Conservation (phyloP, 1,140 invertebrate species). For the Zaprionus capensis region DNA sequence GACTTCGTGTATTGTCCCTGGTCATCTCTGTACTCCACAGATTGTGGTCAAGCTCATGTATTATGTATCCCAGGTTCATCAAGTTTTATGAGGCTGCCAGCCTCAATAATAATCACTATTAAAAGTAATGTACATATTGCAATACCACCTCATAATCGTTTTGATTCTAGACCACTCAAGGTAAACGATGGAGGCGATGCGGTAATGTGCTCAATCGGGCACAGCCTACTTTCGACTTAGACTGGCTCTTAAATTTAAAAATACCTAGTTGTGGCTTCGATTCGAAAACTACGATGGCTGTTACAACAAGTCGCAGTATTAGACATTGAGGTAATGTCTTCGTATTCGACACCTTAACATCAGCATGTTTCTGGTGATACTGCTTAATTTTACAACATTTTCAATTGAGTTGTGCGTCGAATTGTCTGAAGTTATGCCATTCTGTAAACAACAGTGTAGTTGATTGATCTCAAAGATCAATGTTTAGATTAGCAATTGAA, state of each 20-base stretch:
- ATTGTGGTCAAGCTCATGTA: slow-evolving; percentile 52
- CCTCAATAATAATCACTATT: slow-evolving; percentile 41
- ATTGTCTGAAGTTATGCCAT: slow-evolving; percentile 25
- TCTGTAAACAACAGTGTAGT: slow-evolving; percentile 9
- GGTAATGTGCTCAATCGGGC: slow-evolving; percentile 14
- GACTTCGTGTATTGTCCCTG: slow-evolving; percentile 35
- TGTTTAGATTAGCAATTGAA: slow-evolving; percentile 41
- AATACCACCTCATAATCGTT: slow-evolving; percentile 8
- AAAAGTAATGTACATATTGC: slow-evolving; percentile 15
- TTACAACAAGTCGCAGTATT: background rate
- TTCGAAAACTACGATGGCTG: background rate
- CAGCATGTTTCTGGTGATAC: background rate
- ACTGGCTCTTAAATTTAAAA: background rate
- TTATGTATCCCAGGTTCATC: slow-evolving; percentile 24
- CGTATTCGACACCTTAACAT: slow-evolving; percentile 2
- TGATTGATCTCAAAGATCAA: slow-evolving; percentile 66
- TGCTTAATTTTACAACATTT: background rate
- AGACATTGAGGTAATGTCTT: slow-evolving; percentile 42
- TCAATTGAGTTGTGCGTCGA: slow-evolving; percentile 13
- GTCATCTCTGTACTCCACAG: slow-evolving; percentile 11
- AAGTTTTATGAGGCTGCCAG: slow-evolving; percentile 28
- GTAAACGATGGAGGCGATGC: slow-evolving; percentile 7
- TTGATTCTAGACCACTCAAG: background rate
- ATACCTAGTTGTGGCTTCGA: background rate
- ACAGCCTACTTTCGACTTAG: background rate